Evolutionary conservation across 2,797 vertebrate genomes (phyloP), one percentile per base, ranked within the genome.

Genomic region (Melanitta fusca): DNA sequence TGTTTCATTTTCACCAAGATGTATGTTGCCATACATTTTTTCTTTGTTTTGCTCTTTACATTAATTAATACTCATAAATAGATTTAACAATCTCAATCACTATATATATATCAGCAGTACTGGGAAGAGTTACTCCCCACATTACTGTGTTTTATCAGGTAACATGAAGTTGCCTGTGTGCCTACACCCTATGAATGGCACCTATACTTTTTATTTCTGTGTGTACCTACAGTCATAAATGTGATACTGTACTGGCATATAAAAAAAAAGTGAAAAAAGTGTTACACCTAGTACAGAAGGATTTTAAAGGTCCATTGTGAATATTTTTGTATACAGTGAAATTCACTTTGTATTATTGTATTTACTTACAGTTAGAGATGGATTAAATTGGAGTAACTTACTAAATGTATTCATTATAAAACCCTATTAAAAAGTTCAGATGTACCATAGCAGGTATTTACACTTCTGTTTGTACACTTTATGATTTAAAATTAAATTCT

Each of bases 401-500:
- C 12, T 96, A 95, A 93, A 89, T 96, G 92, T 95, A 78, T 95
- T 98, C 92, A 85, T 91, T 93, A 91, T 95, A 94, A 93, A 91
- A 91, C 81, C 94, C 28, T 91, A 85, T 88, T 89, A 32, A 89
- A 88, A 96, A 65, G 15, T 60, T 74, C 91, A 97, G 97, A 95
- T 98, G 97, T 98, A 97, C 86, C 92, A 68, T 95, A 93, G 91
- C 86, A 96, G 54, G 86, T 96, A 78, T 95, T 97, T 96, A 97
- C 96, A 91, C 92, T 98, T 97, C 94, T 98, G 97, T 97, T 98
- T 98, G 98, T 98, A 97, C 97, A 96, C 96, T 97, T 68, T 43
- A 30, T 65, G 81, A 94, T 96, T 84, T 95, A 61, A 95, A 91
- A 95, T 93, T 84, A 58, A 93, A 87, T 94, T 96, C 51, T 95